Conservation (phyloP, 2,113 vertebrate genomes). For the Pedetes capensis region DNA sequence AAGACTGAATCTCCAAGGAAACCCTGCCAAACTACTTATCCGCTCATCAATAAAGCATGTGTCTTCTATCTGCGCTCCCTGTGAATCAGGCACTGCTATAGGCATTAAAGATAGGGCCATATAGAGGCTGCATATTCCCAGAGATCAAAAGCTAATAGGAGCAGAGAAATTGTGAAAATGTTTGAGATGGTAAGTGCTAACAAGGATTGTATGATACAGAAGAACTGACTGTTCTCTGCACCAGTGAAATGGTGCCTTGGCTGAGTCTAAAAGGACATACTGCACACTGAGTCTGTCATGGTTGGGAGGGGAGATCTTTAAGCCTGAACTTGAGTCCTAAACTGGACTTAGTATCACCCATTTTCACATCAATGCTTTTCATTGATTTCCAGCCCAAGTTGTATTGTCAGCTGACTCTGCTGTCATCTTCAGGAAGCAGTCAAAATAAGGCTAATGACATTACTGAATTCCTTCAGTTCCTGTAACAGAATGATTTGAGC, state of each 20-base stretch:
- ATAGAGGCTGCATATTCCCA: neutral
- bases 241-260: neutral
- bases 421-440: neutral
- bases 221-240: neutral
- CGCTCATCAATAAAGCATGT: neutral
- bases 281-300: neutral
- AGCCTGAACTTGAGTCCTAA: neutral
- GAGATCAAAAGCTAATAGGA: neutral
- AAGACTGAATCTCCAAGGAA: neutral
- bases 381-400: neutral
- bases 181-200: too few relatives aligned
- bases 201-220: neutral
- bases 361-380: conserved; percentile 1
- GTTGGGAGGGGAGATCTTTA: neutral
- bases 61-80: neutral
- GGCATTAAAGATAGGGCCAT: neutral
- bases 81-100: neutral
- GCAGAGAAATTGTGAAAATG: neutral
- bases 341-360: neutral
- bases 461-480: neutral
- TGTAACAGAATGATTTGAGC: neutral
- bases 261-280: neutral
- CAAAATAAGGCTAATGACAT: conserved; percentile 1
- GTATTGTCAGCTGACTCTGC: neutral
- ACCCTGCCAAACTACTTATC: neutral